phyloP scores from a whole-genome alignment of 2,113 vertebrate species.

The Prunella himalayana region DNA sequence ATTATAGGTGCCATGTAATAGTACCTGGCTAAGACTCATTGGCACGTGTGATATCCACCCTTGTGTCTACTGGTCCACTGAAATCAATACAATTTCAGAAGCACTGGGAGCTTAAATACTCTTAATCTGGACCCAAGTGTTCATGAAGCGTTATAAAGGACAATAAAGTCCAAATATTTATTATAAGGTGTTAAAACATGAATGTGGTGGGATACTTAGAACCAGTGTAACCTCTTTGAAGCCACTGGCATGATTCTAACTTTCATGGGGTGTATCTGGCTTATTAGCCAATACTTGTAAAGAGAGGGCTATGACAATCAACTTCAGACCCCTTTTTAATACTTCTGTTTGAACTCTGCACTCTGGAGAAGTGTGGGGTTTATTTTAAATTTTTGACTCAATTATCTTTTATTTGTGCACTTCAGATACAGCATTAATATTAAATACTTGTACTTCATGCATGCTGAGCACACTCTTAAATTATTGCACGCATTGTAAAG shows the following conservation, averaged over 20 bases:
- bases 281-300: background rate
- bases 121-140: background rate
- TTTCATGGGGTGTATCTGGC: background rate
- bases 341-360: background rate
- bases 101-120: background rate
- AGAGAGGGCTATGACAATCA: background rate
- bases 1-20: background rate
- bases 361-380: background rate
- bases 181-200: background rate
- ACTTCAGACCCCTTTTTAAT: background rate
- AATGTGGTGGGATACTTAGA: background rate
- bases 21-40: background rate
- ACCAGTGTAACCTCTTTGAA: background rate
- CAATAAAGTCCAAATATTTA: background rate
- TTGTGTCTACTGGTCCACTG: background rate
- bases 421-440: background rate
- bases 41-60: background rate
- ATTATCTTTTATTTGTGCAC: background rate
- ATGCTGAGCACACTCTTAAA: background rate
- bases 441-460: background rate
- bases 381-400: background rate
- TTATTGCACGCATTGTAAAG: background rate
- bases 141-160: rapidly evolving
- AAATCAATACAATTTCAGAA: background rate
- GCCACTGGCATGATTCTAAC: background rate